A percentile compares a stretch with the other conserved stretches of the same genome.
These are phyloP conservation scores for Polyodon spathula DNA, from an alignment of 2,113 vertebrate genomes.

Conservation along the genomic window DNA sequence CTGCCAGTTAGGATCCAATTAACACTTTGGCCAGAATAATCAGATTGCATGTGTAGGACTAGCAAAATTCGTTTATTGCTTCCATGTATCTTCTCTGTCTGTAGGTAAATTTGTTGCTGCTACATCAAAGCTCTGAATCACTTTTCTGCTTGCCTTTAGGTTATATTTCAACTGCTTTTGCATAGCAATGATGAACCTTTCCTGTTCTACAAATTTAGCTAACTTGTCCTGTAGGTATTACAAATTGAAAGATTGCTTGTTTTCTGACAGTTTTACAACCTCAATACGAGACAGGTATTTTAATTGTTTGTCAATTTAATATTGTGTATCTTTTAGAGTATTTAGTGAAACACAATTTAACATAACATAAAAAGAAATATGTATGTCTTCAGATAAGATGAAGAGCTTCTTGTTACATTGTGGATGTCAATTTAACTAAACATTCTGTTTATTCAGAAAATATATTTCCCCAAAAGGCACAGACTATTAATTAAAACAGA, in stretches of 20 bases:
- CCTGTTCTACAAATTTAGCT: conserved; percentile 82
- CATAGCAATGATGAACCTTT: conserved; percentile 75
- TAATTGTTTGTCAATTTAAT: no score
- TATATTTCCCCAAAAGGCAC: no score
- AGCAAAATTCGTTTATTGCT: conserved; percentile 95
- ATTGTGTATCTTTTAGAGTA: no score
- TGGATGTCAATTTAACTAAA: no score
- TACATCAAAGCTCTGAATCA: conserved; percentile 83
- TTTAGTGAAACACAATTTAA: no score
- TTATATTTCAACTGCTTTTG: conserved; percentile 85
- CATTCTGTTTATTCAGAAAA: no score
- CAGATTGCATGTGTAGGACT: conserved; percentile 92
- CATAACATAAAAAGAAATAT: no score
- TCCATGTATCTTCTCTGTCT: conserved; percentile 92
- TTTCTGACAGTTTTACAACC: conserved; percentile 71
- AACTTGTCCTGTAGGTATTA: conserved; percentile 74
- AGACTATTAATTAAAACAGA: no score
- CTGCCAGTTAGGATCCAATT: conserved; percentile 99
- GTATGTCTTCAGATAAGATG: no score
- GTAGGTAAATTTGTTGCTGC: conserved; percentile 95
- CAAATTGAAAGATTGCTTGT: conserved; percentile 71
- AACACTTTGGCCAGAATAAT: conserved; percentile 98
- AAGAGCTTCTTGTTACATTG: no score
- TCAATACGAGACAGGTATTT: no score
- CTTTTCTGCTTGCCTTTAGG: conserved; percentile 71